Evolutionary conservation across 2,888 invertebrate genomes (phyloP), one percentile per base, ranked within the genome.

Genomic region (Clepsis dumicolana): DNA sequence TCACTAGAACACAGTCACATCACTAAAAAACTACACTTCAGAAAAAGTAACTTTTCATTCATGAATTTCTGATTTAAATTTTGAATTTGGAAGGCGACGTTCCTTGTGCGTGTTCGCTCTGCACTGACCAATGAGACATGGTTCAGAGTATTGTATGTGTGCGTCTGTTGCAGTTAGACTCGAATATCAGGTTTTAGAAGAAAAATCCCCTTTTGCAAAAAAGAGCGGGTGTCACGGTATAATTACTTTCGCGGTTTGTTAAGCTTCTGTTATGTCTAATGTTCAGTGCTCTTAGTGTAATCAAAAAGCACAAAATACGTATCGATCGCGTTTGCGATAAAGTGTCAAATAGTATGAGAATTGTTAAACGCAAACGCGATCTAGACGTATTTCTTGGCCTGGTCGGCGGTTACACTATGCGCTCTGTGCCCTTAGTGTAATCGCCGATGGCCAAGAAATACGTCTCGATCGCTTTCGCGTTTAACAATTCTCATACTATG

Each of bases 181-280:
- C 1, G 67, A 24, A 62, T 24, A 63, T 67, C 67, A 57, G 67
- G 67, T 67, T 67, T 62, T 57, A 48, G 62, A 57, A 57, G 62
- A 67, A 67, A 67, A 48, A 21, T 2, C 62, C 38, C 24, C 8
- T 25, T 60, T 38, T 27, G 62, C 62, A 32, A 50, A 67, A 44
- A 14, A 38, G n/a, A 12, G 29, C 10, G 12, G 4, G 7, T 25
- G 27, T 35, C 38, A 24, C 2, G 21, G n/a, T n/a, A n/a, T 4
- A 10, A 7, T 27, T 18, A 8, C 44, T 14, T 29, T 5, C 52
- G 4, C 8, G 35, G n/a, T 57, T 38, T 38, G 29, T 38, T 38
- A 2, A 53, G 7, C 27, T 54, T 21, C 27, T 5, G 18, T 16
- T 18, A 54, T 32, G 38, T 44, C 16, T 21, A 3, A 4, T 21